These are phyloP conservation scores for Gymnarchus niloticus DNA, from an alignment of 2,113 vertebrate species.

Conservation along the genomic window DNA sequence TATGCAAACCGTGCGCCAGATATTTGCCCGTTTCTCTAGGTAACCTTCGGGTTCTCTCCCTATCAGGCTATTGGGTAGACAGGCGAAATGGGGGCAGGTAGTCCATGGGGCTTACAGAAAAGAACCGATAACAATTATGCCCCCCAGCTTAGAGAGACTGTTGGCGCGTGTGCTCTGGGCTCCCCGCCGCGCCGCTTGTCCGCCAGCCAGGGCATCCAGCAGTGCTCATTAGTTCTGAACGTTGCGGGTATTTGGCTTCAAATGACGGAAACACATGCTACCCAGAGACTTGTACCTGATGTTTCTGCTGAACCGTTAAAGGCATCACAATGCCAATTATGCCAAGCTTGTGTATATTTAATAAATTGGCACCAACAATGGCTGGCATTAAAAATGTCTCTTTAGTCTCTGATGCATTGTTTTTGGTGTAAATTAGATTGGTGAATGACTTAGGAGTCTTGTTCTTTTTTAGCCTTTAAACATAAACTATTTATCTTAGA, in stretches of 20 bases:
- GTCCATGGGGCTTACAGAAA: background rate
- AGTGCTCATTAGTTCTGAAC: conserved; percentile 13
- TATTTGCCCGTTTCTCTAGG: background rate
- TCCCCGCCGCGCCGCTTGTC: background rate
- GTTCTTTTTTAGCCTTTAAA: background rate
- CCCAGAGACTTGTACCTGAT: conserved; percentile 4
- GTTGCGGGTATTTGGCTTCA: background rate
- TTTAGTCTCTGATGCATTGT: background rate
- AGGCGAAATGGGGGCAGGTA: background rate
- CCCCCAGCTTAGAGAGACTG: background rate
- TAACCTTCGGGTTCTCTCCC: background rate
- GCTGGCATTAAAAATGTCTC: background rate
- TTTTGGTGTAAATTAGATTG: background rate
- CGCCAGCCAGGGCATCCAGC: background rate
- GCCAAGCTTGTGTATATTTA: background rate
- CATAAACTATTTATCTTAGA: background rate
- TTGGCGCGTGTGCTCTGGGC: background rate
- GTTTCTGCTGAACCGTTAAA: background rate
- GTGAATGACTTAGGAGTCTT: background rate
- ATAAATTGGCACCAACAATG: conserved; percentile 2
- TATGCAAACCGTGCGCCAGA: background rate
- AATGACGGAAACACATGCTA: background rate
- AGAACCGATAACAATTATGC: background rate
- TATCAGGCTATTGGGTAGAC: background rate
- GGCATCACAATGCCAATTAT: background rate